phyloP scores from a whole-genome alignment of 2,113 vertebrate genomes.

The Cervus canadensis region DNA sequence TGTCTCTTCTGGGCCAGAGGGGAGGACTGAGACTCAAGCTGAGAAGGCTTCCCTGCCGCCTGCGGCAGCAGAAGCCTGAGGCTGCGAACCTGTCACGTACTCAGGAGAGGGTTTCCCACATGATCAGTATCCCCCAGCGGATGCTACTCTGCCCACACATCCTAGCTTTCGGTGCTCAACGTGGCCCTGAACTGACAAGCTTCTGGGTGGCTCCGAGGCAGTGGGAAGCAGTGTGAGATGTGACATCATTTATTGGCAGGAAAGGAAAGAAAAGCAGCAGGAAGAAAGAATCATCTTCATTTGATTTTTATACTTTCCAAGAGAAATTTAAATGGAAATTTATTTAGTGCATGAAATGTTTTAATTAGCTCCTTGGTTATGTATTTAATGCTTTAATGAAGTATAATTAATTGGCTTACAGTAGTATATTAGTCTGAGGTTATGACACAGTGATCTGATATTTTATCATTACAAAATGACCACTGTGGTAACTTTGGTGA shows the following conservation, averaged over 20 bases:
- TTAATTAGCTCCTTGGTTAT: background rate
- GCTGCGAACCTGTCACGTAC: background rate
- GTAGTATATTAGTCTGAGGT: background rate
- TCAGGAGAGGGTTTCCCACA: background rate
- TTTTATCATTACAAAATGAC: background rate
- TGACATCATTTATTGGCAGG: background rate
- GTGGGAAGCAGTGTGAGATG: background rate
- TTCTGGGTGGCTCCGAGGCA: background rate
- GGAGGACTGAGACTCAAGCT: background rate
- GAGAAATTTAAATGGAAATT: slow-evolving; percentile 19
- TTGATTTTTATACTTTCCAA: slow-evolving; percentile 25
- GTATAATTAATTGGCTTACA: background rate
- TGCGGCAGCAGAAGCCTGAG: background rate
- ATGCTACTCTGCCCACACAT: background rate
- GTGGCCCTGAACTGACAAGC: background rate
- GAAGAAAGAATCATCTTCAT: background rate
- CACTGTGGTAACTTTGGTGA: background rate
- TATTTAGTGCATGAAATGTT: background rate
- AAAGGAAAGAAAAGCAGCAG: background rate
- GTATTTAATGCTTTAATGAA: background rate
- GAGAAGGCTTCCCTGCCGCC: background rate
- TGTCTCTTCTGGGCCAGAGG: background rate
- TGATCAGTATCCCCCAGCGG: background rate
- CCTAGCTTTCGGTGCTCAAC: background rate
- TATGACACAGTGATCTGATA: background rate